These are phyloP conservation scores for Dinomys branickii DNA, from an alignment of 2,113 vertebrate genomes.

Conservation along the genomic window DNA sequence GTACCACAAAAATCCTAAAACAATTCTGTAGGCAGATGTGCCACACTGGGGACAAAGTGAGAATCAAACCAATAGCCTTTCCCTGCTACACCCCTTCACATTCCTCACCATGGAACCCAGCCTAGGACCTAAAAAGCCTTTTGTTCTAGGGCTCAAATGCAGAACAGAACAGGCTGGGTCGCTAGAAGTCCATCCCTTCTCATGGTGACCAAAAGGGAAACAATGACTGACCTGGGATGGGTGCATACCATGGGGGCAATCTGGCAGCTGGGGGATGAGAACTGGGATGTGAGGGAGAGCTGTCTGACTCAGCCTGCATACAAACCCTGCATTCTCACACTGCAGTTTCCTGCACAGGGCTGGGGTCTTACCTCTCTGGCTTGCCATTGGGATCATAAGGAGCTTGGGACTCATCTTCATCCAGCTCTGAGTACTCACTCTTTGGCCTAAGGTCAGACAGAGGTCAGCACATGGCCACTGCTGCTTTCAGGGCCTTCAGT, in stretches of 20 bases:
- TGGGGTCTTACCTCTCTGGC: slow-evolving; percentile 91
- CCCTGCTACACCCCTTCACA: background rate
- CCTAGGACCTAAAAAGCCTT: background rate
- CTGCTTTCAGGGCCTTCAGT: background rate
- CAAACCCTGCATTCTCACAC: rapidly evolving
- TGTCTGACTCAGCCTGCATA: background rate
- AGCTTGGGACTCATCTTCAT: slow-evolving; percentile 96
- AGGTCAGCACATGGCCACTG: background rate
- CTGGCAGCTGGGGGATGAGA: rapidly evolving
- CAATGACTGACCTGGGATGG: background rate
- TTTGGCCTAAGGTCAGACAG: slow-evolving; percentile 91
- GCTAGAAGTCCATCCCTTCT: background rate
- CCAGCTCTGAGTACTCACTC: slow-evolving; percentile 98
- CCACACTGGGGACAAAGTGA: background rate
- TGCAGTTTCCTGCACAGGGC: rapidly evolving
- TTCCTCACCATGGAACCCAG: no score
- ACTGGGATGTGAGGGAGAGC: background rate
- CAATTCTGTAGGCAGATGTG: rapidly evolving
- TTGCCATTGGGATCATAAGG: slow-evolving; percentile 97
- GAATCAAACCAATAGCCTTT: background rate
- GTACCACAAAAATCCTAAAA: background rate
- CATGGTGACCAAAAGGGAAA: background rate
- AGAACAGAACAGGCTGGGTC: background rate
- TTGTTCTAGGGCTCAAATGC: background rate
- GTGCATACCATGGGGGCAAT: rapidly evolving